Evolutionary conservation across 2,797 vertebrate genomes (phyloP), one percentile per base, ranked within the genome.

Genomic region (Bradypodion ventrale): DNA sequence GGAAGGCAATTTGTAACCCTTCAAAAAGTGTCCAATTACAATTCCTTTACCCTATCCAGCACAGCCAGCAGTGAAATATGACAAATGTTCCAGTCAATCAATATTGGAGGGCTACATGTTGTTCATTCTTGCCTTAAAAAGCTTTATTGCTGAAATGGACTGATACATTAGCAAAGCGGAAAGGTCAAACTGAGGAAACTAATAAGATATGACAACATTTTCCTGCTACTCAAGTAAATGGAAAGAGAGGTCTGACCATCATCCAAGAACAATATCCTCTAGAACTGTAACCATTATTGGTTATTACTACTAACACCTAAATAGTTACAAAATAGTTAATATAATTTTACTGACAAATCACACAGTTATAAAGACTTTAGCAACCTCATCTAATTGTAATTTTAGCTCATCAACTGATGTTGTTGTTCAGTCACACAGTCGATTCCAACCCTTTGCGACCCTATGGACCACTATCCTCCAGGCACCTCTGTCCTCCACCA

Each of bases 271-370:
- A 35, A 9, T n/a, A 65, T 56, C n/a, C 32, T n/a, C n/a, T 49
- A 75, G 32, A 63, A 3, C 2, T 73, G 56, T 42, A 16, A 2
- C 29, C 25, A 70, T 69, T 2, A 69, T 2, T 65, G 25, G 35
- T 5, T 56, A 60, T 72, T 40, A 7, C 42, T 74, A 27, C 19
- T 73, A 74, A 16, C n/a, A 63, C 23, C 19, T 78, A 68, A 23
- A 79, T 27, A 49, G n/a, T 74, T 82, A 49, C 29, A 82, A 72
- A 75, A 37, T 35, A 49, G 40, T 35, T 35, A 74, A 82, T 42
- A 62, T 59, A 72, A 29, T 63, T 29, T 7, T 46, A 84, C 29
- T 29, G 42, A 15, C 42, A n/a, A 75, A 75, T n/a, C 15, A 10
- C 23, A 10, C 29, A 74, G 37, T 32, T 63, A 74, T 29, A 62